Evolutionary conservation across 2,797 vertebrate genomes (phyloP), one percentile per base, ranked within the genome.

Genomic region (Mormyrus hasselquistii): DNA sequence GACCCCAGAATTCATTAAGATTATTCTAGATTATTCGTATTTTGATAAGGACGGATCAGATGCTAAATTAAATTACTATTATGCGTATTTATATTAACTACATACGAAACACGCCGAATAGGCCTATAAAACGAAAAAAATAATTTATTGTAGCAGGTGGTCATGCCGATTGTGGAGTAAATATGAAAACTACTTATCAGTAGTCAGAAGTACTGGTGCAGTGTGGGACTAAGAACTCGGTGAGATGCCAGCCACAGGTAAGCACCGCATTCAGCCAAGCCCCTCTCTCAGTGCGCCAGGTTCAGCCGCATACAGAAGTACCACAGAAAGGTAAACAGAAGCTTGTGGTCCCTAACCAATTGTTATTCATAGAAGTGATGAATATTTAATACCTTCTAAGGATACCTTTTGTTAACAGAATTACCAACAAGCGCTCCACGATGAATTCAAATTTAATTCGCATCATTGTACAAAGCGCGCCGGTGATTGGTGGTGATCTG

Each of bases 371-470:
- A 94, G 95, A 95, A 92, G 88, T 19, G 94, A 96, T 96, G 93
- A 96, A 96, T 96, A 96, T 96, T 96, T 96, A 93, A 96, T 96
- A 93, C 94, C 91, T 94, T 96, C 95, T 96, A 96, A 96, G 95
- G 95, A 96, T 95, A 96, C 96, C 95, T 96, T 96, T 96, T 96
- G 96, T 96, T 96, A 96, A 96, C 95, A 96, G 95, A 96, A 96
- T 96, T 96, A 95, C 93, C 92, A 93, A 95, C 95, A 96, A 94
- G 93, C 94, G 92, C 93, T 84, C 93, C 94, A 91, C 95, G 92
- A 94, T 94, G 94, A 95, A 95, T 95, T 95, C 92, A 94, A 90
- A 92, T 92, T 92, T 89, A 90, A 90, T 91, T 89, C 88, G 79
- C 62, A 88, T 59, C 88, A 90, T 88, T 69, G 44, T 62, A 69